Evolutionary conservation across 2,113 vertebrate genomes (phyloP).

Genomic region (Colinus virginianus): DNA sequence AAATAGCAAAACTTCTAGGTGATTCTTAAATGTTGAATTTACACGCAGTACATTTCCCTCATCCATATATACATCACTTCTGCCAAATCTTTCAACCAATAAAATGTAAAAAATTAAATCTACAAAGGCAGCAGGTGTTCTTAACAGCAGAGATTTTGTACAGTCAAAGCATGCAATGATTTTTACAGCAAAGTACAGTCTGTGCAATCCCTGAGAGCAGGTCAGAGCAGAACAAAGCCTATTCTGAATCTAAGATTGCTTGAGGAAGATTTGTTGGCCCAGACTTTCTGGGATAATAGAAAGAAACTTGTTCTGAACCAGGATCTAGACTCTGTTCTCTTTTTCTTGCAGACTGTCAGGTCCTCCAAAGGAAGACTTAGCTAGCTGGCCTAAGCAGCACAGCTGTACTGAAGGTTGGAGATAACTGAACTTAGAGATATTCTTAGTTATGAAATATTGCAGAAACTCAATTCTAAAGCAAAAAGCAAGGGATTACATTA

Average conservation of each 20-base stretch:
- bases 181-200: not conserved
- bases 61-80: not conserved
- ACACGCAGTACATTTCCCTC: not conserved
- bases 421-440: not conserved
- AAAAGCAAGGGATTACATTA: not conserved
- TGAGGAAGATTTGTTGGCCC: not conserved
- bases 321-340: not conserved
- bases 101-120: not conserved
- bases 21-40: not conserved
- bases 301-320: not conserved
- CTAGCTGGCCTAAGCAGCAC: not conserved
- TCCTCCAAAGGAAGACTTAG: not conserved
- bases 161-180: not conserved
- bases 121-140: not conserved
- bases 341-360: not conserved
- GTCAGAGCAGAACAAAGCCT: not conserved
- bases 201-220: not conserved
- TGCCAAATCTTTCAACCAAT: not conserved
- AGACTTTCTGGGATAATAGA: not conserved
- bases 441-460: not conserved
- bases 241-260: not conserved
- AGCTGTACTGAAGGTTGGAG: not conserved
- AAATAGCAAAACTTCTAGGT: not conserved
- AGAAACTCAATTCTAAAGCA: not conserved
- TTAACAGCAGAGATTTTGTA: not conserved